phyloP scores from a whole-genome alignment of 2,888 invertebrate species.

The Sphaerophoria rueppellii region DNA sequence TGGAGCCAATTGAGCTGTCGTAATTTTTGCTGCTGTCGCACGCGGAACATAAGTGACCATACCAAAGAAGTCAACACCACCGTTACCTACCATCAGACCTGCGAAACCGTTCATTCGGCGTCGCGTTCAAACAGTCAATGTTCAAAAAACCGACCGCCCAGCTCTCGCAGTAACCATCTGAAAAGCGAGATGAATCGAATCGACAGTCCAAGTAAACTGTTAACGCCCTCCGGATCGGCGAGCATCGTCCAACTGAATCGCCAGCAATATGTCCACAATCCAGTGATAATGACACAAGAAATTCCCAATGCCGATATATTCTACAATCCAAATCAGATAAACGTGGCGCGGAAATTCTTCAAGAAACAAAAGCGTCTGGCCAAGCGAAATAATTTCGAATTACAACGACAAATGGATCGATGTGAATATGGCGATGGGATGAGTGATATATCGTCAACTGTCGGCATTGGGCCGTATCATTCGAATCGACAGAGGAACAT shows the following conservation, averaged over 20 bases:
- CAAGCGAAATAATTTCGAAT: conserved; percentile 88
- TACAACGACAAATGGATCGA: conserved; percentile 83
- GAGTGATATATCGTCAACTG: conserved; percentile 84
- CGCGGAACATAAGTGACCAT: conserved; percentile 87
- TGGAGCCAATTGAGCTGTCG: conserved; percentile 88
- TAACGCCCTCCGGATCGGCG: conserved; percentile 72
- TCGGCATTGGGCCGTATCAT: conserved; percentile 82
- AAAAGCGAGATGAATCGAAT: conserved; percentile 85
- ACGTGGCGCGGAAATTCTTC: conserved; percentile 95
- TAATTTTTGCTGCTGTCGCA: conserved; percentile 86
- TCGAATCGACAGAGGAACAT: conserved; percentile 81
- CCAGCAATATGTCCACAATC: conserved; percentile 85
- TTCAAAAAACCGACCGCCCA: conserved; percentile 86
- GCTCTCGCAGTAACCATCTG: conserved; percentile 84
- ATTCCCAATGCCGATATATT: conserved; percentile 89
- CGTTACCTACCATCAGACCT: conserved; percentile 84
- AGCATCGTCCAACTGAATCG: conserved; percentile 54
- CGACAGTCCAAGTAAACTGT: conserved; percentile 77
- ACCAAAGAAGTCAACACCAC: conserved; percentile 85
- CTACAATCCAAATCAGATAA: conserved; percentile 96
- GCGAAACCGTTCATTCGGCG: conserved; percentile 79
- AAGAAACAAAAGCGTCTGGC: conserved; percentile 90
- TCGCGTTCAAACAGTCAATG: conserved; percentile 87
- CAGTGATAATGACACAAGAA: conserved; percentile 81
- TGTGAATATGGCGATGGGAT: conserved; percentile 81